Conservation (phyloP, 2,113 vertebrate species). For the Podarcis muralis region DNA sequence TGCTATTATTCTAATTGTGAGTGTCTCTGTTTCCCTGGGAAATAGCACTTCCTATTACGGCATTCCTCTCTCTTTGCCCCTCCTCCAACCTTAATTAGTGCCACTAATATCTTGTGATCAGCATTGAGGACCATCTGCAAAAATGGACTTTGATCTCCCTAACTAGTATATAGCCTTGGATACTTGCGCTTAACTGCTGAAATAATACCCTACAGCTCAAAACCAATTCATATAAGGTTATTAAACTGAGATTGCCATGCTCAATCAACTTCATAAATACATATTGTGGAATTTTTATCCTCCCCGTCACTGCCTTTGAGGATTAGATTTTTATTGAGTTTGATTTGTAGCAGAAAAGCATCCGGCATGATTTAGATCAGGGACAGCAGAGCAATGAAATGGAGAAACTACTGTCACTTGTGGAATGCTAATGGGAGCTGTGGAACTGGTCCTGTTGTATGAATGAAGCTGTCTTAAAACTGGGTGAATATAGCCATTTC, state of each 20-base stretch:
- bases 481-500: background rate
- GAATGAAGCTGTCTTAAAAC: background rate
- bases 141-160: conserved; percentile 25
- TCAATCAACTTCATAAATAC: conserved; percentile 42
- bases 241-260: conserved; percentile 34
- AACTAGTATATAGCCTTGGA: conserved; percentile 9
- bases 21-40: background rate
- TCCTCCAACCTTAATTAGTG: conserved; percentile 20
- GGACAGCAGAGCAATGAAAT: background rate
- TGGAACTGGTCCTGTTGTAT: background rate
- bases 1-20: conserved; percentile 5
- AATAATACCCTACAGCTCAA: conserved; percentile 37
- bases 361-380: background rate
- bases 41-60: background rate
- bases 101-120: conserved; percentile 2
- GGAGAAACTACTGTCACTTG: background rate
- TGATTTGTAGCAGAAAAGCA: conserved; percentile 32
- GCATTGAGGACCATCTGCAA: background rate
- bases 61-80: background rate
- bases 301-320: conserved; percentile 15
- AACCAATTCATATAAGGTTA: conserved; percentile 39
- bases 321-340: conserved; percentile 44
- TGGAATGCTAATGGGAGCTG: background rate
- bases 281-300: conserved; percentile 41
- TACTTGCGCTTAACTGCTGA: conserved; percentile 41